Evolutionary conservation across 1,140 invertebrate species (phyloP).

Genomic region (Drosophila erecta): DNA sequence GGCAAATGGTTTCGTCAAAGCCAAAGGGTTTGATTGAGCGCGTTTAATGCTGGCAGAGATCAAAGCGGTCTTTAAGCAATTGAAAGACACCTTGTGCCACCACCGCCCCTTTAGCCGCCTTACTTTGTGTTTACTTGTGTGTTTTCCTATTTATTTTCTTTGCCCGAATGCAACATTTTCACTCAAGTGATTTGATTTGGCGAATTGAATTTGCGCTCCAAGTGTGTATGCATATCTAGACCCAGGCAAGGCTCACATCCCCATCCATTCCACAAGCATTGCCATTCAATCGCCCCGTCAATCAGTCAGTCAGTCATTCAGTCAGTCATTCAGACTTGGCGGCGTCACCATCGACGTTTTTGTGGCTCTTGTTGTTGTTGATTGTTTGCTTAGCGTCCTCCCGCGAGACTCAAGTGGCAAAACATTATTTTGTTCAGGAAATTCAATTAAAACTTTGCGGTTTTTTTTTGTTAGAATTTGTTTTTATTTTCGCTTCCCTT

Average conservation of each 20-base stretch:
- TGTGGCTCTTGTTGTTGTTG: constrained; percentile 38
- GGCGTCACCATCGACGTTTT: constrained; percentile 39
- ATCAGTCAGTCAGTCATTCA: constrained; percentile 53
- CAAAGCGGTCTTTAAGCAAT: constrained; percentile 62
- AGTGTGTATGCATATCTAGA: constrained; percentile 75
- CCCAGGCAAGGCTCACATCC: constrained; percentile 23
- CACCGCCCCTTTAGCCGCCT: neutral
- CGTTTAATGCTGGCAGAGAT: constrained; percentile 73
- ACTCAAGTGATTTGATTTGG: constrained; percentile 82
- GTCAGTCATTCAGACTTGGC: constrained; percentile 55
- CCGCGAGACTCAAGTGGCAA: constrained; percentile 80
- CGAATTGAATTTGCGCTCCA: constrained; percentile 74
- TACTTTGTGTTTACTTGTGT: constrained; percentile 38
- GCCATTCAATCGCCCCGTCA: constrained; percentile 38
- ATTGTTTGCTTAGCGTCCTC: constrained; percentile 78
- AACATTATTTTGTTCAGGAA: constrained; percentile 81
- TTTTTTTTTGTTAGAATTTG: constrained; percentile 59
- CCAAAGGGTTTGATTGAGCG: constrained; percentile 79
- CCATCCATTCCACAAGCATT: constrained; percentile 4
- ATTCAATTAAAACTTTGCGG: constrained; percentile 83
- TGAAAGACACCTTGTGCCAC: constrained; percentile 49
- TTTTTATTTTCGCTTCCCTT: constrained; percentile 52
- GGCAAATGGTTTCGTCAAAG: constrained; percentile 66
- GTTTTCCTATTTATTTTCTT: constrained; percentile 58
- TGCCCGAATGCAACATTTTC: constrained; percentile 60